Conservation (phyloP, 2,888 invertebrate species). For the Eurois occulta region DNA sequence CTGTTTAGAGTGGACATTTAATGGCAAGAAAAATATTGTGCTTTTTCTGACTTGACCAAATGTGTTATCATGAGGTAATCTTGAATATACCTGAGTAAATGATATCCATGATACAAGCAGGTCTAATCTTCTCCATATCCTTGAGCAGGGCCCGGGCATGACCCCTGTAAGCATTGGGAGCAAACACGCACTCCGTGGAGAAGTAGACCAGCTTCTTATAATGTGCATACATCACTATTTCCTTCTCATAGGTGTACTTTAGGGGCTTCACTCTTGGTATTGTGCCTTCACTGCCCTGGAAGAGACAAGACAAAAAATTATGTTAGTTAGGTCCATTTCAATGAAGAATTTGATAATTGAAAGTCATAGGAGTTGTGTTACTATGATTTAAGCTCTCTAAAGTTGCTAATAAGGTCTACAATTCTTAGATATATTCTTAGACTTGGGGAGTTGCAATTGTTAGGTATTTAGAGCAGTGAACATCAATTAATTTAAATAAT, state of each 20-base stretch:
- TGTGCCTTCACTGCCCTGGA: constrained; percentile 94
- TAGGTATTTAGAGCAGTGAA: neutral
- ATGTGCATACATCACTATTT: constrained; percentile 99
- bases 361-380: neutral
- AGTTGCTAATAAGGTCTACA: neutral
- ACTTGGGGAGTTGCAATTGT: neutral
- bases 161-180: constrained; percentile 99
- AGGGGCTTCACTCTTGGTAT: constrained; percentile 98
- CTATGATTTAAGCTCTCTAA: neutral
- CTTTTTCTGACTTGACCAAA: neutral
- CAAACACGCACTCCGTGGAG: constrained; percentile 99
- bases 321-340: neutral
- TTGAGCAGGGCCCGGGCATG: constrained; percentile 97
- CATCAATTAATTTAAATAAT: neutral
- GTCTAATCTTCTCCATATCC: constrained; percentile 98
- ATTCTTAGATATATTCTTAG: neutral
- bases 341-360: neutral
- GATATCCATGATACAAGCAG: constrained; percentile 97
- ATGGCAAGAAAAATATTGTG: neutral
- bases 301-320: constrained; percentile 53
- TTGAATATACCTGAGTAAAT: constrained; percentile 94
- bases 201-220: constrained; percentile 99
- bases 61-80: neutral
- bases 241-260: constrained; percentile 99
- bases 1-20: neutral